Conservation (phyloP, 2,888 invertebrate genomes). For the Cyrtodaria siliqua region DNA sequence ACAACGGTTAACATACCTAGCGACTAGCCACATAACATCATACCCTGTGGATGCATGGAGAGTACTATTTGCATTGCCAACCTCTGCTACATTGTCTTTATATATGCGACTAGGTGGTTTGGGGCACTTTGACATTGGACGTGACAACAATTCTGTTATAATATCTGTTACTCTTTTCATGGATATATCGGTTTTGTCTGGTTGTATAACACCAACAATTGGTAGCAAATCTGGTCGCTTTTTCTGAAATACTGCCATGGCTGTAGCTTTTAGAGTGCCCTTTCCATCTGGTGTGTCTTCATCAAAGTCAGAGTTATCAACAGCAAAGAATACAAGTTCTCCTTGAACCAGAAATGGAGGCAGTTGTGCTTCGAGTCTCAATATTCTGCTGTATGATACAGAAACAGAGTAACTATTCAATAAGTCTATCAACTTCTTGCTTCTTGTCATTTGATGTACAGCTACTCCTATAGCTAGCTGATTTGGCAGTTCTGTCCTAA, state of each 20-base stretch:
- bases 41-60: too few relatives aligned
- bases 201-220: too few relatives aligned
- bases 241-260: slow-evolving; percentile 1
- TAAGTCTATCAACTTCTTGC: neutral
- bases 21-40: too few relatives aligned
- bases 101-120: too few relatives aligned
- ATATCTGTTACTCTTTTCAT: too few relatives aligned
- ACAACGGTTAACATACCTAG: too few relatives aligned
- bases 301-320: slow-evolving; percentile 10
- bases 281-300: slow-evolving; percentile 21
- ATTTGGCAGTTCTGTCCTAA: slow-evolving; percentile 12
- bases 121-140: too few relatives aligned
- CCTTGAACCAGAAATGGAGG: neutral
- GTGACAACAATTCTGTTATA: too few relatives aligned
- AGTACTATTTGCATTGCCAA: too few relatives aligned
- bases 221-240: neutral
- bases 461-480: slow-evolving; percentile 1
- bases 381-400: slow-evolving; percentile 6
- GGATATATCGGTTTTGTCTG: too few relatives aligned
- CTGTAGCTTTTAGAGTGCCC: slow-evolving; percentile 1
- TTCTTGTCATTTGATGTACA: slow-evolving; percentile 8
- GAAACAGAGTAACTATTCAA: neutral
- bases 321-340: slow-evolving; percentile 11
- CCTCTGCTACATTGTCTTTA: too few relatives aligned
- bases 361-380: too few relatives aligned